phyloP scores from a whole-genome alignment of 2,113 vertebrate species.

The Sceloporus tristichus region DNA sequence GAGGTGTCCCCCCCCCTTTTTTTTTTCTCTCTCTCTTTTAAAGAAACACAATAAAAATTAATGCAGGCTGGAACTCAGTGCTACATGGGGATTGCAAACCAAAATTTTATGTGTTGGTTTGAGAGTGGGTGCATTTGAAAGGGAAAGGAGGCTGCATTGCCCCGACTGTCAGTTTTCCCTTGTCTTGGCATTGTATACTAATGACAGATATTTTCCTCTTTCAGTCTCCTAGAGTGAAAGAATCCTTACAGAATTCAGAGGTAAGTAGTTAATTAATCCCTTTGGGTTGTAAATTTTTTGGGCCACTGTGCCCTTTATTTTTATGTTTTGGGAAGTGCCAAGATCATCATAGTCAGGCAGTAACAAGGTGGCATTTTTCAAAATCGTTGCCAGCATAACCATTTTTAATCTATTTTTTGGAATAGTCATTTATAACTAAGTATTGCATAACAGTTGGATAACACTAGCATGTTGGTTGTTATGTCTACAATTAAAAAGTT shows the following conservation, averaged over 20 bases:
- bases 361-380: background rate
- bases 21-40: too few species aligned
- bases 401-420: background rate
- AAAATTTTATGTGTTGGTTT: background rate
- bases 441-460: background rate
- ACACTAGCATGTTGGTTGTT: too few species aligned
- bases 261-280: conserved; percentile 73
- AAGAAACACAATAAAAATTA: background rate
- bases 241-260: conserved; percentile 89
- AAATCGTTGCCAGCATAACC: background rate
- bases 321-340: background rate
- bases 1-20: background rate
- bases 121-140: background rate
- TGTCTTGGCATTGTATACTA: conserved; percentile 32
- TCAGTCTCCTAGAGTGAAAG: conserved; percentile 97
- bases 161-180: background rate
- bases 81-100: background rate
- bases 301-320: background rate
- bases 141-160: too few species aligned
- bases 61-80: background rate
- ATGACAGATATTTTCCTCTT: conserved; percentile 66
- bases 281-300: background rate
- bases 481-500: too few species aligned
- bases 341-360: too few species aligned
- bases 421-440: background rate